A percentile compares a stretch with the other conserved stretches of the same genome.
phyloP scores from a whole-genome alignment of 37 sponge, comb jelly and placozoan species.

The Mnemiopsis leidyi region DNA sequence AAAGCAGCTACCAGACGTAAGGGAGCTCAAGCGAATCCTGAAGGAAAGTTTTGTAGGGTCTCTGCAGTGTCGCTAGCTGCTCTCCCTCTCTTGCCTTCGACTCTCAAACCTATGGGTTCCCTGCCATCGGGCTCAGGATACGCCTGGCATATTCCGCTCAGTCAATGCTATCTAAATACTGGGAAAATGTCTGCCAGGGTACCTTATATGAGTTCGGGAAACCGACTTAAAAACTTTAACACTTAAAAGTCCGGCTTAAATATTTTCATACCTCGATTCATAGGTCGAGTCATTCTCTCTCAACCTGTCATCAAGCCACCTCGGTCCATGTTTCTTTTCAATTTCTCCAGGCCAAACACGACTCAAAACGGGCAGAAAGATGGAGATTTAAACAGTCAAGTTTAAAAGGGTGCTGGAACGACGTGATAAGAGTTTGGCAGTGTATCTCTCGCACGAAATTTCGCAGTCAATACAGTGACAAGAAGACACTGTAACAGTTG shows the following conservation, averaged over 20 bases:
- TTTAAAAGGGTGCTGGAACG: not conserved
- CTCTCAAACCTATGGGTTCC: not conserved
- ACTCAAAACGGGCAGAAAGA: not conserved
- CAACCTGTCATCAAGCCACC: not conserved
- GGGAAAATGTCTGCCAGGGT: not conserved
- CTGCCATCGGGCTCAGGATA: no score
- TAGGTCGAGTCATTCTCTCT: not conserved
- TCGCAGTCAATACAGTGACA: not conserved
- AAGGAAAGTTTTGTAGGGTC: not conserved
- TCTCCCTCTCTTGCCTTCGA: not conserved
- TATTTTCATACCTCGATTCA: not conserved
- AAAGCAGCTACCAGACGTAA: not conserved
- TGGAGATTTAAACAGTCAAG: not conserved
- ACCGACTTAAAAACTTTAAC: not conserved
- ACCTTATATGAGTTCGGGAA: not conserved
- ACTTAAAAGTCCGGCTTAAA: not conserved
- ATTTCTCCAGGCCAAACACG: not conserved
- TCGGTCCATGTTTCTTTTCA: not conserved
- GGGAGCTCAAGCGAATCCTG: not conserved
- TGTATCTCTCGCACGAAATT: not conserved
- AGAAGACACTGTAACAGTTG: not conserved
- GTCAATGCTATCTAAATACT: not conserved
- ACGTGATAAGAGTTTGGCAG: not conserved
- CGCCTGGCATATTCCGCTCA: not conserved
- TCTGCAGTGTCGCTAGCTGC: not conserved